A percentile compares a stretch with the other conserved stretches of the same genome.
phyloP scores from a whole-genome alignment of 1,140 invertebrate species.

The Augochlora pura region DNA sequence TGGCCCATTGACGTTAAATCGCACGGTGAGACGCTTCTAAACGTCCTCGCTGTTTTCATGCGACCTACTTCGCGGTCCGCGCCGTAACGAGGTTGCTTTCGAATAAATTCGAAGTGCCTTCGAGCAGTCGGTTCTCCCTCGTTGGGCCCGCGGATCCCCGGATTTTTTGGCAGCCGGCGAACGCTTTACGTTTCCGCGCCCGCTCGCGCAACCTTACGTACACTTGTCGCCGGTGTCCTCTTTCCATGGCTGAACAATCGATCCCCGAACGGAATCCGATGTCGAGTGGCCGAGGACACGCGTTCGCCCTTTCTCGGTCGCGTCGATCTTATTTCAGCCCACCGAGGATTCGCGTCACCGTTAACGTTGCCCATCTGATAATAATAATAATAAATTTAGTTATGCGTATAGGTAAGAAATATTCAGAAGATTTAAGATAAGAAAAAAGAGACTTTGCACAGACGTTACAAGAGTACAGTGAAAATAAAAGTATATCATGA shows the following conservation, averaged over 20 bases:
- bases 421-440: too few species aligned
- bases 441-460: too few species aligned
- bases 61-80: constrained; percentile 67
- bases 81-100: constrained; percentile 69
- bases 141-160: constrained; percentile 21
- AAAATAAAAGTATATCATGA: too few species aligned
- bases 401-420: too few species aligned
- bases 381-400: too few species aligned
- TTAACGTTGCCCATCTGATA: too few species aligned
- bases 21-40: constrained; percentile 59
- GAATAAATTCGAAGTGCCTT: constrained; percentile 65
- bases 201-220: background rate
- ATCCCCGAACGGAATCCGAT: background rate
- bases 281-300: background rate
- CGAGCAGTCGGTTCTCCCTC: constrained; percentile 34
- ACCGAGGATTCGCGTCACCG: too few species aligned
- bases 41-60: constrained; percentile 66
- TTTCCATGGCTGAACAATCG: background rate
- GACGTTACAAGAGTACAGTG: too few species aligned
- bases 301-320: background rate
- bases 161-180: constrained; percentile 34
- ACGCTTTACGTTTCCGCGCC: background rate
- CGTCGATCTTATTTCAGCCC: too few species aligned
- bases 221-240: background rate
- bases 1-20: constrained; percentile 70